Percentiles rank a stretch among this genome's conserved stretches.
phyloP scores from a whole-genome alignment of 2,797 vertebrate species.

The Schizopygopsis pylzovi region DNA sequence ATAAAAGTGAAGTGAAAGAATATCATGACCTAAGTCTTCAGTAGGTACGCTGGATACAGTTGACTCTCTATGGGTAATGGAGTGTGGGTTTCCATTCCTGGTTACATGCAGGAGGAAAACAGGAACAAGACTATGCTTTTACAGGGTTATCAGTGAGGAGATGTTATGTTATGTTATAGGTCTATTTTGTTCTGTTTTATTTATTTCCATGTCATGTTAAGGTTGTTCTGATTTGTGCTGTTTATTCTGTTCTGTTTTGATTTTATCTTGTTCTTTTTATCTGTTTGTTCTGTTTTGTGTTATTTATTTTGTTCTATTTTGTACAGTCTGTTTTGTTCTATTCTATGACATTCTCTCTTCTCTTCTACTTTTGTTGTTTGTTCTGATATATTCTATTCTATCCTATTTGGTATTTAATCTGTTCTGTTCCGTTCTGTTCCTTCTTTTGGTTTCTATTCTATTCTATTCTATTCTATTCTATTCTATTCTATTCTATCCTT shows the following conservation, averaged over 20 bases:
- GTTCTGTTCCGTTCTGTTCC: too few species aligned
- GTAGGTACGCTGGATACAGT: not conserved
- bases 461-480: not conserved
- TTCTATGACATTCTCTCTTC: not conserved
- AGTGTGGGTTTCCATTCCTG: slow-evolving; percentile 8
- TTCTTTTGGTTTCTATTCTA: not conserved
- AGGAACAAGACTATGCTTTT: not conserved
- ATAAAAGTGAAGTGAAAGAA: slow-evolving; percentile 19
- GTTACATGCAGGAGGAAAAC: not conserved
- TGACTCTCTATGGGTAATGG: not conserved
- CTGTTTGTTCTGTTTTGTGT: not conserved
- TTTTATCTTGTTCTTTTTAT: not conserved
- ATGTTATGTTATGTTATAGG: not conserved
- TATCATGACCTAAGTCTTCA: slow-evolving; percentile 11
- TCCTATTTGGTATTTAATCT: too few species aligned
- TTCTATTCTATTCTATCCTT: too few species aligned
- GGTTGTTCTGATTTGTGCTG: not conserved
- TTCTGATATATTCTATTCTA: not conserved
- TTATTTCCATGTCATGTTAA: not conserved
- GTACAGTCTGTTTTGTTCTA: not conserved
- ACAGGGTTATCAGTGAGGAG: not conserved
- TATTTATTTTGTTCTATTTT: not conserved
- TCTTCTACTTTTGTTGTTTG: not conserved
- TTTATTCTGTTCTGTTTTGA: not conserved
- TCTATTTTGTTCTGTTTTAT: not conserved